Percentiles rank a stretch among this genome's conserved stretches.
Conservation (phyloP, 2,797 vertebrate genomes). For the Rhinella marina region DNA sequence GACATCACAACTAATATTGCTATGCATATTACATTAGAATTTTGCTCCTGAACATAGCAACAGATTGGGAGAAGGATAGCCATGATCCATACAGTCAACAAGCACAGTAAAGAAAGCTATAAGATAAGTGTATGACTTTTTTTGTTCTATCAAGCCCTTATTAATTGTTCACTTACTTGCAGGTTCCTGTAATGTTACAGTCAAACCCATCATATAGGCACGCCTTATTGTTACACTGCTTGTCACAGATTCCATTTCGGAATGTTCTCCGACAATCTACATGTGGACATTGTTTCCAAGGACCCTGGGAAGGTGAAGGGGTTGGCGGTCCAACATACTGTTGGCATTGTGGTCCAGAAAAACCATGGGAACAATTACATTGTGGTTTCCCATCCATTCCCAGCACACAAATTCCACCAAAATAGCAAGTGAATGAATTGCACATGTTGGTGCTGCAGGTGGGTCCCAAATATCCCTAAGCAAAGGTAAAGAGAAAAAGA, state of each 20-base stretch:
- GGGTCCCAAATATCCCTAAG: constrained; percentile 51
- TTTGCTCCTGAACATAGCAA: too few species aligned
- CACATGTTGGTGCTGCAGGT: constrained; percentile 45
- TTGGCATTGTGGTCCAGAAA: constrained; percentile 32
- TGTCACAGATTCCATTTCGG: constrained; percentile 79
- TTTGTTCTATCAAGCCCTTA: not conserved
- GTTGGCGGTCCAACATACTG: not conserved
- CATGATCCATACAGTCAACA: too few species aligned
- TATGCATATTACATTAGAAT: too few species aligned
- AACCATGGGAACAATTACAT: constrained; percentile 61
- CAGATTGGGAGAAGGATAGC: too few species aligned
- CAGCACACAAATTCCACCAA: constrained; percentile 30
- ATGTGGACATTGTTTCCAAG: constrained; percentile 79
- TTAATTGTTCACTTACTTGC: constrained; percentile 78
- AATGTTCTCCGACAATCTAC: constrained; percentile 81
- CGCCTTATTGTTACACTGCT: constrained; percentile 75
- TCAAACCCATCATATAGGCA: constrained; percentile 88
- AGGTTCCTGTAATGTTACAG: constrained; percentile 74
- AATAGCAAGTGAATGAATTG: constrained; percentile 27
- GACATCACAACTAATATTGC: not conserved
- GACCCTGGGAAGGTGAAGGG: constrained; percentile 72
- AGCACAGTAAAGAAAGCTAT: too few species aligned
- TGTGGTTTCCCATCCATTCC: constrained; percentile 43
- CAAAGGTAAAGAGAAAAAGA: not conserved
- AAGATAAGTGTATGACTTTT: not conserved